Evolutionary conservation across 1,140 invertebrate genomes (phyloP).

Genomic region (Drosophila melanica): DNA sequence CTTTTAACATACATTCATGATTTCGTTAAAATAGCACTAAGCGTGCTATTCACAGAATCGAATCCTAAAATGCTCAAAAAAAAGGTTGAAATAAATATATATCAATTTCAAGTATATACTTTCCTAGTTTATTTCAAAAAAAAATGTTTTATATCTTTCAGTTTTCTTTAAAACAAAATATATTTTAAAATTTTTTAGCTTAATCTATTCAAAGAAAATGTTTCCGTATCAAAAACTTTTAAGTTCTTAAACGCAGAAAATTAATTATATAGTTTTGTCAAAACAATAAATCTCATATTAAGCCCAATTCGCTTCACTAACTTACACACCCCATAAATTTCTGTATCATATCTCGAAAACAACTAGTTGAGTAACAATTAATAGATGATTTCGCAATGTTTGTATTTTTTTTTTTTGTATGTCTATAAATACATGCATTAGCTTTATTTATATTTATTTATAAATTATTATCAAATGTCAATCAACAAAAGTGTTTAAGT

Average conservation of each 20-base stretch:
- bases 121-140: background rate
- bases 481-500: constrained; percentile 22
- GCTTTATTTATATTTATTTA: constrained; percentile 15
- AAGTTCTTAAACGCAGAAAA: background rate
- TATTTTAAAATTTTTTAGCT: background rate
- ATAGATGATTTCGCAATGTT: constrained; percentile 4
- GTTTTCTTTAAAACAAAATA: background rate
- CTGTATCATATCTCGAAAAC: background rate
- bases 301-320: background rate
- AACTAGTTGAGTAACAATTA: constrained; percentile 4
- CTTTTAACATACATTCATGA: no score
- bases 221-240: background rate
- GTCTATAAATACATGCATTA: constrained; percentile 34
- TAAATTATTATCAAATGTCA: constrained; percentile 34
- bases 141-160: background rate
- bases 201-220: no score
- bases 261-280: no score
- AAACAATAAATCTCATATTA: no score
- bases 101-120: background rate
- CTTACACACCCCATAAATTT: background rate
- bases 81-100: background rate
- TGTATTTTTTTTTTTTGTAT: background rate
- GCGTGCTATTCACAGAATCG: no score
- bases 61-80: no score
- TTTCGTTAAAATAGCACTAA: no score